A percentile compares a stretch with the other conserved stretches of the same genome.
These are phyloP conservation scores for Stenchaetothrips biformis DNA, from an alignment of 2,888 invertebrate genomes.

Conservation along the genomic window DNA sequence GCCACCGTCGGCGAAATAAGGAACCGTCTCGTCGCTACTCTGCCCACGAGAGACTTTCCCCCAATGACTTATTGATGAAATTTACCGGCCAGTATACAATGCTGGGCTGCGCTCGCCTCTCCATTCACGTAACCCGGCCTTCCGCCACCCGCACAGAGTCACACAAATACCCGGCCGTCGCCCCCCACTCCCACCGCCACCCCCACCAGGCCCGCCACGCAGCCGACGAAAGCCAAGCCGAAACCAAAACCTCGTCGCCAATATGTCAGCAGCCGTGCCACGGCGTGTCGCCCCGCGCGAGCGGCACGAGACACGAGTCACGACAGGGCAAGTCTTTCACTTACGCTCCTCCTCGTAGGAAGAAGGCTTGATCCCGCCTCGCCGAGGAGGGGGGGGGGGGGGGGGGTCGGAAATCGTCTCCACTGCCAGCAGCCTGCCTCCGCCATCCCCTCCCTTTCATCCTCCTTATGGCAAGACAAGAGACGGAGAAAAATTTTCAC, in stretches of 20 bases:
- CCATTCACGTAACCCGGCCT: too few species aligned
- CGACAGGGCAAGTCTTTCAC: not conserved
- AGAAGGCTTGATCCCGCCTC: not conserved
- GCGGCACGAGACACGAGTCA: not conserved
- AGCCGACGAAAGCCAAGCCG: not conserved
- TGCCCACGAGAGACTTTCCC: too few species aligned
- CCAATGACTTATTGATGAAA: too few species aligned
- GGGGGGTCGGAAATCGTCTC: not conserved
- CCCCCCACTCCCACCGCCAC: not conserved
- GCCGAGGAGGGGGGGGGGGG: not conserved
- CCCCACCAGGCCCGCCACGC: not conserved
- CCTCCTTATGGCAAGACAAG: not conserved
- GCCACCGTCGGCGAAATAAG: too few species aligned
- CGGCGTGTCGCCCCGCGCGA: not conserved
- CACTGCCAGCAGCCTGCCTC: not conserved
- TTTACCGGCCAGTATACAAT: too few species aligned
- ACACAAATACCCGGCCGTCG: not conserved
- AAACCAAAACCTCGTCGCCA: not conserved
- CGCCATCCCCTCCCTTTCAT: not conserved
- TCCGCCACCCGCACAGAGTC: not conserved
- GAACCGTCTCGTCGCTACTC: too few species aligned
- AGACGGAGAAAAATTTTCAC: not conserved
- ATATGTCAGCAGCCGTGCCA: not conserved
- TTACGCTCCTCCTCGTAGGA: not conserved
- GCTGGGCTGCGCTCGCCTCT: too few species aligned